Evolutionary conservation across 1,140 invertebrate species (phyloP), one percentile per base, ranked within the genome.

Genomic region (Formica selysi): DNA sequence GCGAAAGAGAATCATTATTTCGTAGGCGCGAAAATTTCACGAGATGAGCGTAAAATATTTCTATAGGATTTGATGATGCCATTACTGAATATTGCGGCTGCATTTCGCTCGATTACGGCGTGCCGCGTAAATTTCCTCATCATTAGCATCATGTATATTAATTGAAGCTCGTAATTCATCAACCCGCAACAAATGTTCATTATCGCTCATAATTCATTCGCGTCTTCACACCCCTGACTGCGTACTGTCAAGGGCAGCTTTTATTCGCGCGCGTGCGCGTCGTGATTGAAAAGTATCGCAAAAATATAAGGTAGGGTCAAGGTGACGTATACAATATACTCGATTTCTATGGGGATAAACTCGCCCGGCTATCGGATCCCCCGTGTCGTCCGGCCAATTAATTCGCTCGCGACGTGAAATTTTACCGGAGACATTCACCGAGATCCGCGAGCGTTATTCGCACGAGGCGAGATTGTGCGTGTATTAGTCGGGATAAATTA

Each of bases 401-500:
- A 78, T 67, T 67, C 11, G 32, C 29, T 32, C 59, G 2, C 3
- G 16, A 11, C 32, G 11, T 73, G 54, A 64, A 73, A 86, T 83
- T 83, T 89, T 61, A 64, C 38, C 88, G n/a, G 19, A 29, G 76
- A 80, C 76, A 70, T 81, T 86, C 86, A 64, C 16, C 71, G 61
- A 74, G 83, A 81, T 36, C 78, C 84, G 85, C 57, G 74, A 67
- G 76, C 86, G 74, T 86, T 88, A 89, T 89, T 71, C 26, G 84
- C 38, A 73, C 41, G 68, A 81, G 85, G 80, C 80, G 90, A 83
- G 91, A 90, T 91, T 90, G 32, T 22, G 36, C 51, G 48, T 51
- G 51, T 36, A 83, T 73, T 74, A 81, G 54, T 87, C 86, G 92
- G 86, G 88, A 92, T 91, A 91, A 93, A 93, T 93, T 92, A 92